Evolutionary conservation across 2,113 vertebrate species (phyloP), one percentile per base, ranked within the genome.

Genomic region (Syrmaticus mikado): DNA sequence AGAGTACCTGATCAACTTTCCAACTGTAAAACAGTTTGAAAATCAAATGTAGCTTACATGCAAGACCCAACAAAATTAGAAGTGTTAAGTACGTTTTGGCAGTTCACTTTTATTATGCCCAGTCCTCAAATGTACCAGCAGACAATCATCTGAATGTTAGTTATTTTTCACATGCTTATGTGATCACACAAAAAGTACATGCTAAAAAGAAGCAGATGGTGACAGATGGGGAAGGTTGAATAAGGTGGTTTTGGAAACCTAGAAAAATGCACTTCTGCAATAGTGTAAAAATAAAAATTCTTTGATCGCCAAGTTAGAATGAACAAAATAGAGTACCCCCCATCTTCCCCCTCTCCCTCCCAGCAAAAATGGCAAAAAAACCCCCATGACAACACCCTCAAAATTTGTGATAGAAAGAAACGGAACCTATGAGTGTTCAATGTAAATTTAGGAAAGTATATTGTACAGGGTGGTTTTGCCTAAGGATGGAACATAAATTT

Each of bases 141-240:
- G 98, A 99, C 98, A 98, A 99, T 99, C 99, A 99, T 99, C 98
- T 99, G 98, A 99, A 98, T 99, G 98, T 98, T 99, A 98, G 98
- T 99, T 99, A 99, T 99, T 99, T 99, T 99, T 99, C 98, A 99
- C 98, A 99, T 98, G 98, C 98, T 98, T 99, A 98, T 98, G 99
- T 99, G 98, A 98, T 98, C 98, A 98, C 98, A 98, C 98, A 98
- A 98, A 99, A 99, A 99, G 99, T 99, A 98, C 98, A 98, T 98
- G 98, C 99, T 99, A 99, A 99, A 99, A 98, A 98, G 98, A 99
- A 98, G 98, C 99, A 99, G 99, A 99, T 99, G 99, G 99, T 99
- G 99, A 99, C 99, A 99, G 99, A 99, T 99, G 99, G 99, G 99
- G 98, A 98, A 99, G 99, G 99, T 99, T 99, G 99, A 99, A 99